phyloP scores from a whole-genome alignment of 2,113 vertebrate genomes.

The Pseudorasbora parva region DNA sequence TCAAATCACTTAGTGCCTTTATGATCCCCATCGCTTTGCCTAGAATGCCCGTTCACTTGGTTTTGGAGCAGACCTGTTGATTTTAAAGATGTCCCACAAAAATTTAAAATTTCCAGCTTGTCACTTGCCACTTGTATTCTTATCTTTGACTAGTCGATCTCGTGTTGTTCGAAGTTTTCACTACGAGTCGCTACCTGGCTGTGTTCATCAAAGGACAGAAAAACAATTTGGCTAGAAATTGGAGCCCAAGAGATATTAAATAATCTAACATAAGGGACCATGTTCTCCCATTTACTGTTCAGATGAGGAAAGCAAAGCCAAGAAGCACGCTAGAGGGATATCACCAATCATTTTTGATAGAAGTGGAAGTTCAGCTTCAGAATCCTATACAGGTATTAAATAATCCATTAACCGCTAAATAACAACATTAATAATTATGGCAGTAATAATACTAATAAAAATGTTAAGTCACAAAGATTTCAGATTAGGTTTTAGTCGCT shows the following conservation, averaged over 20 bases:
- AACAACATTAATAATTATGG: too few relatives aligned
- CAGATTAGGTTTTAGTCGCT: not conserved
- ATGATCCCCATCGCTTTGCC: not conserved
- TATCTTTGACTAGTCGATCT: constrained; percentile 5
- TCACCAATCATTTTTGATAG: constrained; percentile 92
- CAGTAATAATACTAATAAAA: constrained; percentile 27
- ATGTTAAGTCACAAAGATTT: constrained; percentile 7
- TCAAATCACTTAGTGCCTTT: not conserved
- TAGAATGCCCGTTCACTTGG: not conserved
- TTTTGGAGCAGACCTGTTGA: not conserved
- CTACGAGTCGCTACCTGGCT: constrained; percentile 50
- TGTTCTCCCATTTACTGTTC: constrained; percentile 66
- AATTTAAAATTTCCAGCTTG: not conserved
- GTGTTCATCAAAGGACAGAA: constrained; percentile 39
- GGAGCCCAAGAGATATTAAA: constrained; percentile 30
- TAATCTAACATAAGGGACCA: constrained; percentile 58
- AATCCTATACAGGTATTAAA: constrained; percentile 87
- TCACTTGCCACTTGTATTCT: not conserved
- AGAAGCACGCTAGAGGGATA: constrained; percentile 85
- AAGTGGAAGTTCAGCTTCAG: constrained; percentile 90
- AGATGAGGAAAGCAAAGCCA: constrained; percentile 88
- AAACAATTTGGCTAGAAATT: constrained; percentile 34
- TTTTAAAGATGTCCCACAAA: not conserved
- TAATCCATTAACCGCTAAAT: constrained; percentile 38
- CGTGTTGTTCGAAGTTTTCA: constrained; percentile 34